A percentile compares a stretch with the other conserved stretches of the same genome.
Evolutionary conservation across 2,888 invertebrate species (phyloP).

Genomic region (Pseudococcus longispinus): DNA sequence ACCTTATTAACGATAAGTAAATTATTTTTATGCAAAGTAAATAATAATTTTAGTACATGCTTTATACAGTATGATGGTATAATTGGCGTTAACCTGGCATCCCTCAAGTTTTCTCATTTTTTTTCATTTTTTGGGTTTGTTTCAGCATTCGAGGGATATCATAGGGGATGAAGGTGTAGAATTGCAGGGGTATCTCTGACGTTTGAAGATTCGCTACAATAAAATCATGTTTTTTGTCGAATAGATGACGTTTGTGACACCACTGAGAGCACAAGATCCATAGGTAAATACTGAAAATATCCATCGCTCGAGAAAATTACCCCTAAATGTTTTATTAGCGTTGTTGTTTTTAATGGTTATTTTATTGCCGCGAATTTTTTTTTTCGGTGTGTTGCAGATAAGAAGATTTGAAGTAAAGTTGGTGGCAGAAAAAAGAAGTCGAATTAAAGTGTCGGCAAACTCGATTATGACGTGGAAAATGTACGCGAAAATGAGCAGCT

Average conservation of each 20-base stretch:
- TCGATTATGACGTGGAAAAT: not conserved
- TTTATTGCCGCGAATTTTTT: not conserved
- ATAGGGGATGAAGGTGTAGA: not conserved
- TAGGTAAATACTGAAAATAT: not conserved
- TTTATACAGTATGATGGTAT: not conserved
- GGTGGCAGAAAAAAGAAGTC: not conserved
- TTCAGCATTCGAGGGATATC: not conserved
- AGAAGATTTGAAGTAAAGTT: not conserved
- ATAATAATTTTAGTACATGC: conserved; percentile 1
- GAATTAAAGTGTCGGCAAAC: not conserved
- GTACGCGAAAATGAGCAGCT: not conserved
- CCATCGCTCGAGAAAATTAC: not conserved
- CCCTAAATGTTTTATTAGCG: not conserved
- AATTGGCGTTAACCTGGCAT: not conserved
- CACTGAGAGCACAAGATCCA: too few relatives aligned
- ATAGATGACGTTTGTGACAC: not conserved
- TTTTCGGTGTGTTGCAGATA: not conserved
- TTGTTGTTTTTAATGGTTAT: not conserved
- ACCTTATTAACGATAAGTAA: conserved; percentile 42
- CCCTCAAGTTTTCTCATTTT: not conserved
- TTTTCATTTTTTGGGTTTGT: not conserved
- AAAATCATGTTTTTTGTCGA: too few relatives aligned
- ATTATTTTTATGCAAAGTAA: conserved; percentile 27
- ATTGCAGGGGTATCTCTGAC: not conserved
- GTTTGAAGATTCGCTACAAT: not conserved